A percentile compares a stretch with the other conserved stretches of the same genome.
Evolutionary conservation across 2,888 invertebrate genomes (phyloP).

Genomic region (Norana najaformis): DNA sequence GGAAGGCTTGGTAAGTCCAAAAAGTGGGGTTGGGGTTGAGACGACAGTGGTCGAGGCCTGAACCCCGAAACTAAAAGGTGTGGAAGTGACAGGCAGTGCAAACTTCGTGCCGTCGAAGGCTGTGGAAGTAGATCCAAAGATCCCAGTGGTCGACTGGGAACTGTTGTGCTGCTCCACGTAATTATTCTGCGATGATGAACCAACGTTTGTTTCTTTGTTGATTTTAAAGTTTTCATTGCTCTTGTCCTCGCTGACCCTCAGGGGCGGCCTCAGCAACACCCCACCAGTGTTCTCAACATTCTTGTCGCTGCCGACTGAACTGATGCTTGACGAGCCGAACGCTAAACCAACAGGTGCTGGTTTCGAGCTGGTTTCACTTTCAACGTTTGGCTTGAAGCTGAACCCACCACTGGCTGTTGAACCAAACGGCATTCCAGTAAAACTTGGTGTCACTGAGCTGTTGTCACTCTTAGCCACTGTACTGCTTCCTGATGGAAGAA

Average conservation of each 20-base stretch:
- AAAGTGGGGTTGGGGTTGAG: not conserved
- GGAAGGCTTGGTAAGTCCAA: not conserved
- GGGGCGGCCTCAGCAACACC: not conserved
- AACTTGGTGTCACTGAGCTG: not conserved
- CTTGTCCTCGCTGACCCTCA: not conserved
- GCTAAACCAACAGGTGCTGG: not conserved
- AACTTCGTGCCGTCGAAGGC: too few relatives aligned
- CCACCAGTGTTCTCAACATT: not conserved
- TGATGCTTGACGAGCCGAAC: not conserved
- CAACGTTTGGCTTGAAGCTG: not conserved
- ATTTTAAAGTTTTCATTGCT: not conserved
- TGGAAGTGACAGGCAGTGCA: not conserved
- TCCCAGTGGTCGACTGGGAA: not conserved
- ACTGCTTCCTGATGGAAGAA: not conserved
- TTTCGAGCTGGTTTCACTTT: not conserved
- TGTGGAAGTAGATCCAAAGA: not conserved
- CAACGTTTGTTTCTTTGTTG: not conserved
- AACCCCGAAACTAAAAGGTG: not conserved
- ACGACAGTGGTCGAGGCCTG: not conserved
- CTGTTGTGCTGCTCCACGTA: too few relatives aligned
- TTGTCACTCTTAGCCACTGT: not conserved
- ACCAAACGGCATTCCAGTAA: not conserved
- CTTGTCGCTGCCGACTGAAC: not conserved
- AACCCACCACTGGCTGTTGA: not conserved
- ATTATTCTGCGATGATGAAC: not conserved